Conservation (phyloP, 2,888 invertebrate species). For the Eupelmus urozonus region DNA sequence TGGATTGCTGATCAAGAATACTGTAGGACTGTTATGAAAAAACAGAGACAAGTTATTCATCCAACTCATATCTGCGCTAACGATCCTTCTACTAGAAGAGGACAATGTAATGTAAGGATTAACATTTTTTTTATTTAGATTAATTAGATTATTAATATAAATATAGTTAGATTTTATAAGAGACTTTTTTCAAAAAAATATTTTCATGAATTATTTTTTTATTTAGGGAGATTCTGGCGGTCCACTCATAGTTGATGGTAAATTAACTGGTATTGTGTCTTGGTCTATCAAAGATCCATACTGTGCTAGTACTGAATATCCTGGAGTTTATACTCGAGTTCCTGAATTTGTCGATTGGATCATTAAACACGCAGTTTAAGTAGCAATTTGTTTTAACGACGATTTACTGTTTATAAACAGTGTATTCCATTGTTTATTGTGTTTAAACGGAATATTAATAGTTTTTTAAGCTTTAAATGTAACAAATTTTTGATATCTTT, state of each 20-base stretch:
- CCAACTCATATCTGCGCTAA: conserved; percentile 52
- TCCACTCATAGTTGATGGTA: conserved; percentile 41
- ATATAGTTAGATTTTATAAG: too few species aligned
- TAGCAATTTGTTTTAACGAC: background rate
- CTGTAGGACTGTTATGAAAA: conserved; percentile 25
- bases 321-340: conserved; percentile 54
- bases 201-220: background rate
- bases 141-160: too few species aligned
- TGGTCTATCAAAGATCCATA: conserved; percentile 51
- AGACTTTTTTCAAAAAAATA: too few species aligned
- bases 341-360: conserved; percentile 56
- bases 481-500: too few species aligned
- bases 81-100: conserved; percentile 45
- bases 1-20: conserved; percentile 49
- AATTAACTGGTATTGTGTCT: conserved; percentile 48
- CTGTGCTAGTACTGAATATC: conserved; percentile 52
- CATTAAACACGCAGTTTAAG: conserved; percentile 5
- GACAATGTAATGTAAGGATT: conserved; percentile 46
- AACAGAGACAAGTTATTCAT: background rate
- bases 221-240: conserved; percentile 57
- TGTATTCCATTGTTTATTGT: too few species aligned
- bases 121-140: background rate
- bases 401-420: too few species aligned
- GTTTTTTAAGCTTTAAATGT: too few species aligned
- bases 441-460: too few species aligned